phyloP scores from a whole-genome alignment of 2,797 vertebrate genomes.

The Buceros bicornis region DNA sequence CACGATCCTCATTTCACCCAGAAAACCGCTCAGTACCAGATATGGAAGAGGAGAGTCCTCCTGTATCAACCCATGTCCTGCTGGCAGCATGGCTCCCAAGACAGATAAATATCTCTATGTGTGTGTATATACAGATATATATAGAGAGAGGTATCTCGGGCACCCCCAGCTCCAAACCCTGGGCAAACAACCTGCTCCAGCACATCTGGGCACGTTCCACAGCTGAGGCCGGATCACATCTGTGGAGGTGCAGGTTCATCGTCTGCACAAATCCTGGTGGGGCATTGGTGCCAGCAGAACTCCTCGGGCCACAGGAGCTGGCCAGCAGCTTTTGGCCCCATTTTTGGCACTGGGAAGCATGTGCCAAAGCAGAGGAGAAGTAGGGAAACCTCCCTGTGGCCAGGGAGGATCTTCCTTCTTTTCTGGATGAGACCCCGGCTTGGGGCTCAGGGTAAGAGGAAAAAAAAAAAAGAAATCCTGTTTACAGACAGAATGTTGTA shows the following conservation, averaged over 20 bases:
- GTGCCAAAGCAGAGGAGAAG: not conserved
- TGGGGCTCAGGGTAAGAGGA: not conserved
- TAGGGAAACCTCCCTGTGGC: not conserved
- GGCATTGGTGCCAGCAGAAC: no score
- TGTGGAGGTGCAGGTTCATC: not conserved
- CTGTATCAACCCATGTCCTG: not conserved
- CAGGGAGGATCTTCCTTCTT: slow-evolving; percentile 4
- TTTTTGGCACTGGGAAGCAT: no score
- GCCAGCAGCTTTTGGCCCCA: no score
- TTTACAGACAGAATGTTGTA: slow-evolving; percentile 61
- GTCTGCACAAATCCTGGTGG: no score
- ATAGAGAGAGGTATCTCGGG: not conserved
- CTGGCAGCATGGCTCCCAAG: not conserved
- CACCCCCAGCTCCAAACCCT: not conserved
- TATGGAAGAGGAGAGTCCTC: not conserved
- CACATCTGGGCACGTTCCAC: not conserved
- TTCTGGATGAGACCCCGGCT: not conserved
- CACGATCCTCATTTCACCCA: not conserved
- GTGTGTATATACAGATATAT: no score
- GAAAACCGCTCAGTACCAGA: not conserved
- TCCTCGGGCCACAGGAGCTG: no score
- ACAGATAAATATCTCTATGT: no score
- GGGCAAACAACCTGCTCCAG: not conserved
- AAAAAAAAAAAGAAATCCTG: not conserved
- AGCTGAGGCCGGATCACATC: not conserved